Conservation (phyloP, 2,113 vertebrate genomes). For the Pelusios castaneus region DNA sequence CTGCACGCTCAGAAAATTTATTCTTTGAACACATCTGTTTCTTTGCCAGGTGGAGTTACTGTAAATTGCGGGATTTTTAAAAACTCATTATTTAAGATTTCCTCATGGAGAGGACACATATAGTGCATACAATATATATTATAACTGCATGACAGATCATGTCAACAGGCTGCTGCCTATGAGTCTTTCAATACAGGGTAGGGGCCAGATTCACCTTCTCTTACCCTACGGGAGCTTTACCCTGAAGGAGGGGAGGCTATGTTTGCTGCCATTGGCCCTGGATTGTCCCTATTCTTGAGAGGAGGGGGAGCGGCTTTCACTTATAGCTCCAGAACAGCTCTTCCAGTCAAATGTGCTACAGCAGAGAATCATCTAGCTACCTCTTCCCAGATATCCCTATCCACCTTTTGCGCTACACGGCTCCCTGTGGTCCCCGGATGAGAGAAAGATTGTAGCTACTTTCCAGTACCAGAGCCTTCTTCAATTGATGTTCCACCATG, state of each 20-base stretch:
- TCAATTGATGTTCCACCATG: background rate
- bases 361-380: background rate
- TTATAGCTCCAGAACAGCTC: background rate
- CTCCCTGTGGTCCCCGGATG: background rate
- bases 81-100: slow-evolving; percentile 17
- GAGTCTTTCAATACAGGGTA: slow-evolving; percentile 28
- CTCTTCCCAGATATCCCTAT: background rate
- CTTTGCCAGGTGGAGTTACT: slow-evolving; percentile 54
- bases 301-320: background rate
- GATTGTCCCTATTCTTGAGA: background rate
- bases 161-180: background rate
- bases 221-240: background rate
- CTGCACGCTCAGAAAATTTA: slow-evolving; percentile 40
- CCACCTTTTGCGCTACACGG: background rate
- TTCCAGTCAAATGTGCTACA: background rate
- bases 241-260: background rate
- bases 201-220: slow-evolving; percentile 37
- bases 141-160: slow-evolving; percentile 22
- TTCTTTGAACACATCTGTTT: slow-evolving; percentile 25
- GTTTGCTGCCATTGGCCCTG: background rate
- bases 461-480: background rate
- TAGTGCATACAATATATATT: slow-evolving; percentile 38
- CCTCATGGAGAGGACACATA: background rate
- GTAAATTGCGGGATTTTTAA: background rate
- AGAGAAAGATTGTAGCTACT: background rate